Base-by-base conservation (phyloP, 2,113 vertebrate genomes). In the Turnix velox region DNA sequence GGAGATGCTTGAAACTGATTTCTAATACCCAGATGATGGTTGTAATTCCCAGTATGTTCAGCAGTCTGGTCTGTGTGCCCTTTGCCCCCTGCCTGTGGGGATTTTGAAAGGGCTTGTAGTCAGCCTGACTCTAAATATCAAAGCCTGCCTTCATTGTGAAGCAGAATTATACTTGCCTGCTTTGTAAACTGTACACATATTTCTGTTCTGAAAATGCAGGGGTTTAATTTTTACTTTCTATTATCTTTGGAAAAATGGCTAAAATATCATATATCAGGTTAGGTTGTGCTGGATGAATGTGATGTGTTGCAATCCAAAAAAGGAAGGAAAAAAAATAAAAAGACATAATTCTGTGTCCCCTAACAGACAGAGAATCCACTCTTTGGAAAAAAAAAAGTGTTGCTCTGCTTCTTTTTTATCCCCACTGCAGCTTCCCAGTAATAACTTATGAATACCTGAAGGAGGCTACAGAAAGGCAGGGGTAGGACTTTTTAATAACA, bases 21-120 rank as follows among this genome's bases (percentile, higher is more conserved):
- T 93, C 80, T 81, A 30, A 86, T 95, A 88, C 67, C 87, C 91
- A 88, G 73, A 92, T 90, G 80, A 40, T 92, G 46, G 16, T 71
- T 24, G 8, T 95, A 84, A 92, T 92, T 93, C 90, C 76, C 55
- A 62, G 46, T 71, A 43, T 82, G 52, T 67, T 77, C 57, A 75
- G 61, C 48, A 84, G 65, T 68, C 57, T 79, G 61, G 31, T 61
- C 22, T 37, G 15, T 54, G 59, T 78, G 33, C 25, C 66, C 45
- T 67, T 81, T 67, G 42, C 2, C 5, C 5, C 8, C 52, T 30
- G 45, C 33, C 39, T 91, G 12, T 67, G 43, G 10, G 0, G n/a
- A 33, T 88, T 93, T 66, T 84, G 27, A 81, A 81, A 55, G 18
- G 17, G 12, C 39, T 67, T 55, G 7, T 30, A 71, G 61, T 51